phyloP scores from a whole-genome alignment of 2,113 vertebrate genomes.

The Patagioenas fasciata region DNA sequence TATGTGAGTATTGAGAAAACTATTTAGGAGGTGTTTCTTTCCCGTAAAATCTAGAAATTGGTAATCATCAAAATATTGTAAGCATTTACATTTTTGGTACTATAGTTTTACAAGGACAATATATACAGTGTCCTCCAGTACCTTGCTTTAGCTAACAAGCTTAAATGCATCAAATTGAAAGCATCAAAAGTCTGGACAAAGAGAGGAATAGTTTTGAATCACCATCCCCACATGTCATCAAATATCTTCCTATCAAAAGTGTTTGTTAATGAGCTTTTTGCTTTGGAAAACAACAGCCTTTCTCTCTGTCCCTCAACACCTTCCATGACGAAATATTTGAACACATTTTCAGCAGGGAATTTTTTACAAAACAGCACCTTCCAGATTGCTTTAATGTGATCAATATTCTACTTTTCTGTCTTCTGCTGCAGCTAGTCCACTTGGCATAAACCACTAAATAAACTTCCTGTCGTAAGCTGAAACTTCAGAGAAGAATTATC shows the following conservation, averaged over 20 bases:
- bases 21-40: neutral
- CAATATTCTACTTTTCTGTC: neutral
- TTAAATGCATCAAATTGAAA: neutral
- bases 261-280: no score
- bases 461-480: neutral
- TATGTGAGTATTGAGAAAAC: neutral
- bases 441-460: slow-evolving; percentile 13
- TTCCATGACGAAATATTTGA: neutral
- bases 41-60: neutral
- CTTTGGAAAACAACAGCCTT: neutral
- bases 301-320: neutral
- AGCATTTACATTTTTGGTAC: neutral
- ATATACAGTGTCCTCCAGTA: neutral
- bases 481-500: neutral
- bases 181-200: neutral
- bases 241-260: no score
- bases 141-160: neutral
- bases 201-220: neutral
- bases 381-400: neutral
- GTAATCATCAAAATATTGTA: neutral
- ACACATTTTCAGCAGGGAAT: neutral
- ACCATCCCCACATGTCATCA: neutral
- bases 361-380: neutral
- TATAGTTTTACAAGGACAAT: neutral
- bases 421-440: slow-evolving; percentile 3